Conservation (phyloP, 2,888 invertebrate genomes). For the Schrankia costaestrigalis region DNA sequence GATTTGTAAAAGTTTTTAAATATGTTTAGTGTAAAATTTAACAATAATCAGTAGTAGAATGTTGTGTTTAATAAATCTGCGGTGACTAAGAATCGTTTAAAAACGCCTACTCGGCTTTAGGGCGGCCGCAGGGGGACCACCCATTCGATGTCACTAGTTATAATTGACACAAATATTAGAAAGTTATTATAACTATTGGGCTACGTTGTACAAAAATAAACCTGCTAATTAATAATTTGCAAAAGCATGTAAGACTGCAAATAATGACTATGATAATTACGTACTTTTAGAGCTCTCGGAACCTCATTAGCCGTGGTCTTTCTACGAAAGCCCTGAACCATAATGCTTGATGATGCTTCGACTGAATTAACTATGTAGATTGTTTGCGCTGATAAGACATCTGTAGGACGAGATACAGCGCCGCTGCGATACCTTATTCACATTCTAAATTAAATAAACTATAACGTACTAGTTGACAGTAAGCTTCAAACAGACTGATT, state of each 20-base stretch:
- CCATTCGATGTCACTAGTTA: conserved; percentile 15
- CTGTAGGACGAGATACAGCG: too few species aligned
- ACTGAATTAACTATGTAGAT: conserved; percentile 19
- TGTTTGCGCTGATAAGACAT: conserved; percentile 10
- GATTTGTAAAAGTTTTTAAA: conserved; percentile 37
- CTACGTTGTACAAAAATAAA: conserved; percentile 17
- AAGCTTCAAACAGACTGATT: conserved; percentile 21
- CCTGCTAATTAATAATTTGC: conserved; percentile 10
- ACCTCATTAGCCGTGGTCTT: conserved; percentile 20
- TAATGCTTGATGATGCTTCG: conserved; percentile 14
- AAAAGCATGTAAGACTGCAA: conserved; percentile 32
- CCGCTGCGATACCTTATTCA: conserved; percentile 25
- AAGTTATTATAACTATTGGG: conserved; percentile 13
- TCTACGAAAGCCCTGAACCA: conserved; percentile 25
- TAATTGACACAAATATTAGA: conserved; percentile 12
- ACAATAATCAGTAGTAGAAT: conserved; percentile 30
- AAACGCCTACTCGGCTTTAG: conserved; percentile 16
- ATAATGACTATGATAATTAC: conserved; percentile 18
- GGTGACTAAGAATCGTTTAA: conserved; percentile 10
- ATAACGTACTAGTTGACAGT: not conserved
- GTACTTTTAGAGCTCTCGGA: conserved; percentile 15
- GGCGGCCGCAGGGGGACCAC: conserved; percentile 29
- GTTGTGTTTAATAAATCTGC: conserved; percentile 16
- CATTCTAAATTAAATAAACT: not conserved
- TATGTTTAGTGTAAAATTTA: conserved; percentile 35